These are phyloP conservation scores for Gambelia wislizenii DNA, from an alignment of 2,797 vertebrate genomes.

Conservation along the genomic window DNA sequence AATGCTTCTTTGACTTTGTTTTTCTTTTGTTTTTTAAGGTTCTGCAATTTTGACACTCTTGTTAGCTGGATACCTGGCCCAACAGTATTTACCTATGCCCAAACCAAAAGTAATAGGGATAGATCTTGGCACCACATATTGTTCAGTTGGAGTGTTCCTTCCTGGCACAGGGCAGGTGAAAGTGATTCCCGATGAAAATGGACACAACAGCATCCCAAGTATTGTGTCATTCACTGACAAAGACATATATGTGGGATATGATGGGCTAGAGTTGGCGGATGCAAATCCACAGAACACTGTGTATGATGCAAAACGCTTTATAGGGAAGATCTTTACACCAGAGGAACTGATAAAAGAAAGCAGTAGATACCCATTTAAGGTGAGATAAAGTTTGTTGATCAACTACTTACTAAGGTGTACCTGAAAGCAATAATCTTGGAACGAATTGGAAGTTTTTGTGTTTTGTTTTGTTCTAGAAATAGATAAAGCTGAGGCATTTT, in stretches of 20 bases:
- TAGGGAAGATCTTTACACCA: constrained; percentile 90
- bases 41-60: constrained; percentile 92
- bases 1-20: background rate
- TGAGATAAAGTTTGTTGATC: constrained; percentile 59
- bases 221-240: constrained; percentile 89
- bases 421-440: background rate
- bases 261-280: constrained; percentile 90
- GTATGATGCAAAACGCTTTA: constrained; percentile 97
- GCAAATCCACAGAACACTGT: constrained; percentile 91
- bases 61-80: constrained; percentile 95
- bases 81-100: constrained; percentile 94
- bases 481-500: background rate
- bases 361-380: constrained; percentile 93
- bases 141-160: constrained; percentile 94
- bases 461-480: background rate
- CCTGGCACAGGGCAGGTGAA: constrained; percentile 91
- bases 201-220: constrained; percentile 91
- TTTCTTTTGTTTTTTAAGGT: constrained; percentile 78
- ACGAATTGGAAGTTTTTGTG: background rate
- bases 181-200: constrained; percentile 89
- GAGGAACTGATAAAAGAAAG: constrained; percentile 87
- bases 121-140: constrained; percentile 97
- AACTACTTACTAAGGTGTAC: background rate
- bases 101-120: constrained; percentile 93
- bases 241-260: constrained; percentile 86